These are phyloP conservation scores for Muscidifurax raptorellus DNA, from an alignment of 1,140 invertebrate species.

Conservation along the genomic window DNA sequence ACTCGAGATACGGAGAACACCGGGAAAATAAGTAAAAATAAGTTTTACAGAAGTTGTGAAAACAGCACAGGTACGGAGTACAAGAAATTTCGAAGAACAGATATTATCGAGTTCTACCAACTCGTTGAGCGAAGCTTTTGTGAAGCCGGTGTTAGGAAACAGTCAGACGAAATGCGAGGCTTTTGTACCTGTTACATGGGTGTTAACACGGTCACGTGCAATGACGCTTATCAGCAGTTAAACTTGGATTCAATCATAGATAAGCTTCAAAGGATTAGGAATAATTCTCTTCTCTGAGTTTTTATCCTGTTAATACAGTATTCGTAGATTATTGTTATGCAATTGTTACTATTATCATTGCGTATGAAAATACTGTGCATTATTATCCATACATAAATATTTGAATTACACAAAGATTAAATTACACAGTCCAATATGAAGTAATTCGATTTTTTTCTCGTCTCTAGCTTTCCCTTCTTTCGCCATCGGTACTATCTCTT, in stretches of 20 bases:
- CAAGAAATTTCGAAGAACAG: neutral
- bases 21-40: neutral
- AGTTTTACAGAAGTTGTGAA: neutral
- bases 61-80: neutral
- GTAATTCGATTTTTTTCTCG: neutral
- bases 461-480: neutral
- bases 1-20: neutral
- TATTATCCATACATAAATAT: neutral
- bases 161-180: neutral
- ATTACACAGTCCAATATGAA: no score
- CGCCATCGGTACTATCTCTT: neutral
- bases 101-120: neutral
- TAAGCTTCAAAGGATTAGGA: neutral
- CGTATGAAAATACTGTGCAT: no score
- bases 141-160: neutral
- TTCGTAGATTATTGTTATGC: no score
- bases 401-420: no score
- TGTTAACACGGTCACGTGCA: neutral
- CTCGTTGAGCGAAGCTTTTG: neutral
- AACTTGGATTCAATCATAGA: neutral
- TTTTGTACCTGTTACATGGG: neutral
- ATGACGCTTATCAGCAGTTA: neutral
- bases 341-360: no score
- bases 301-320: no score
- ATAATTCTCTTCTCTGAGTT: neutral